Percentiles rank a stretch among this genome's conserved stretches.
Evolutionary conservation across 2,888 invertebrate species (phyloP).

Genomic region (Conchocele bisecta): DNA sequence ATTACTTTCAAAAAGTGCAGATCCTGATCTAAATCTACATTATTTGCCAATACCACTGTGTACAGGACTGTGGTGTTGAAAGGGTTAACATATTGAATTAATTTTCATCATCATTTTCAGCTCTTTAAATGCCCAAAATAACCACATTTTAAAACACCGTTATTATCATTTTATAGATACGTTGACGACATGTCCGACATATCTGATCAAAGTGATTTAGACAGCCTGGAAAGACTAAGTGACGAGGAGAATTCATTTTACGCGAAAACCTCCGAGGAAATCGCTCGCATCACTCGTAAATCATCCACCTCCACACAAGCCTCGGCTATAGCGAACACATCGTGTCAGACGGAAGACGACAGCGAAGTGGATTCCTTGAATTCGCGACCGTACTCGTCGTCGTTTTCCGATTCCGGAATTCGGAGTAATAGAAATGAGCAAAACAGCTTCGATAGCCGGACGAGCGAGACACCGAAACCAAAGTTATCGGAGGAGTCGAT

Average conservation of each 20-base stretch:
- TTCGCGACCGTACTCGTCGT: conserved; percentile 43
- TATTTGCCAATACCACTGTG: too few species aligned
- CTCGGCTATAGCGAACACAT: conserved; percentile 31
- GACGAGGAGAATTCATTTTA: conserved; percentile 75
- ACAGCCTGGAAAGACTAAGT: conserved; percentile 60
- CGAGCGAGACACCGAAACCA: conserved; percentile 48
- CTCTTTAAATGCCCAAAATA: not conserved
- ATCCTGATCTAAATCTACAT: too few species aligned
- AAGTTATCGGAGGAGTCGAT: conserved; percentile 70
- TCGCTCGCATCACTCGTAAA: conserved; percentile 67
- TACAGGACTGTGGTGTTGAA: too few species aligned
- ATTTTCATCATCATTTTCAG: too few species aligned
- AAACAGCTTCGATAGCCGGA: conserved; percentile 54
- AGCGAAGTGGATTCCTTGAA: conserved; percentile 55
- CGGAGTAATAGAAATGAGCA: conserved; percentile 37
- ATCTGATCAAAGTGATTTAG: conserved; percentile 68
- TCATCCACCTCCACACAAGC: conserved; percentile 32
- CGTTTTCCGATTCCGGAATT: conserved; percentile 55
- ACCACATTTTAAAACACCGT: not conserved
- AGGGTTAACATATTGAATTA: too few species aligned
- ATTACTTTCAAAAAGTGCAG: too few species aligned
- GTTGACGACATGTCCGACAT: conserved; percentile 78
- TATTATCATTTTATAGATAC: conserved; percentile 63
- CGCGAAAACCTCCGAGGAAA: conserved; percentile 72
- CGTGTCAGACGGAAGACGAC: conserved; percentile 60